Evolutionary conservation across 2,113 vertebrate species (phyloP).

Genomic region (Elaphurus davidianus): DNA sequence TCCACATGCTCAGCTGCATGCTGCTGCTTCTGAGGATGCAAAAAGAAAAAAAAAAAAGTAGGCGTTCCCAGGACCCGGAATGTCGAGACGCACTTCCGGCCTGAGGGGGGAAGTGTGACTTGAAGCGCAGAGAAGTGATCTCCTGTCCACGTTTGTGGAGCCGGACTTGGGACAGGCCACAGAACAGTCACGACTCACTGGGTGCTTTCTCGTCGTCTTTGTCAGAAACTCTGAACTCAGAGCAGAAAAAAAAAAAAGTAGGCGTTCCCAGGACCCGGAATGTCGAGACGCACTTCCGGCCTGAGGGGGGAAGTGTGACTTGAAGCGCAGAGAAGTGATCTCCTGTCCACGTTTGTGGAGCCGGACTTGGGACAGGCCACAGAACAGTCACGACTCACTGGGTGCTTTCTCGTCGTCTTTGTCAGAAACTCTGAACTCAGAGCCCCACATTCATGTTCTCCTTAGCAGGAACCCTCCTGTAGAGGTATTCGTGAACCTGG

Average conservation of each 20-base stretch:
- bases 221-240: not conserved
- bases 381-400: not conserved
- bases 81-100: not conserved
- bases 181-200: not conserved
- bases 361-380: not conserved
- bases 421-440: not conserved
- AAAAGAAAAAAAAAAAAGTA: no score
- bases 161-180: not conserved
- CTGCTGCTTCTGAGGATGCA: not conserved
- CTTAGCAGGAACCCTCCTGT: not conserved
- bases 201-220: not conserved
- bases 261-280: not conserved
- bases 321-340: not conserved
- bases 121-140: not conserved
- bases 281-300: not conserved
- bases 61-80: not conserved
- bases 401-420: not conserved
- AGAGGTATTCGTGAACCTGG: not conserved
- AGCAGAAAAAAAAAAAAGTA: no score
- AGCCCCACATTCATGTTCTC: not conserved
- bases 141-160: not conserved
- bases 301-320: not conserved
- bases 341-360: not conserved
- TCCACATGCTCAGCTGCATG: not conserved
- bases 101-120: not conserved